phyloP scores from a whole-genome alignment of 2,888 invertebrate genomes.

The Platerodrilus igneus region DNA sequence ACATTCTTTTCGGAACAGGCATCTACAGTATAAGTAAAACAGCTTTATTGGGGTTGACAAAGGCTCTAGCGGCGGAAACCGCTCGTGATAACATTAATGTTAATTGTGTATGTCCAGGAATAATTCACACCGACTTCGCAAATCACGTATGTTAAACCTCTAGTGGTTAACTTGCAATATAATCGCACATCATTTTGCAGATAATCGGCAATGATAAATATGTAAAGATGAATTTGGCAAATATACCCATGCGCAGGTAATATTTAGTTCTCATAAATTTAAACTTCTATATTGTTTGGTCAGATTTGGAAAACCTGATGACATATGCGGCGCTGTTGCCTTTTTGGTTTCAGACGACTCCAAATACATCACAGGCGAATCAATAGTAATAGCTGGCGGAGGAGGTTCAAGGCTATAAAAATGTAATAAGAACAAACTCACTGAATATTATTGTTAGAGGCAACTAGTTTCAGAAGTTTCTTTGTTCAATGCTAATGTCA shows the following conservation, averaged over 20 bases:
- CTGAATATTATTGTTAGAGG: too few species aligned
- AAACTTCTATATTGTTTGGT: conserved; percentile 18
- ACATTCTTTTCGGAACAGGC: too few species aligned
- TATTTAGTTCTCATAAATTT: conserved; percentile 6
- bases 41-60: conserved; percentile 80
- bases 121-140: conserved; percentile 88
- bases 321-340: conserved; percentile 60
- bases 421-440: too few species aligned
- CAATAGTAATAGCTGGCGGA: conserved; percentile 61
- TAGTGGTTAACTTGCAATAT: too few species aligned
- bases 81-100: conserved; percentile 82
- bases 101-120: conserved; percentile 88
- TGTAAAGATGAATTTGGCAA: conserved; percentile 36
- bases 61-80: conserved; percentile 73
- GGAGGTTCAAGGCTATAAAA: conserved; percentile 57
- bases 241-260: conserved; percentile 49
- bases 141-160: too few species aligned
- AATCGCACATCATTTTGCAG: neutral
- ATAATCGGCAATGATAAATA: neutral
- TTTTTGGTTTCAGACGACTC: conserved; percentile 69
- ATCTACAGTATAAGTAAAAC: conserved; percentile 93
- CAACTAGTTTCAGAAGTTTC: too few species aligned
- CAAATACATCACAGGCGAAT: conserved; percentile 70
- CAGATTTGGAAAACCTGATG: conserved; percentile 58
- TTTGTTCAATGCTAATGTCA: too few species aligned